These are phyloP conservation scores for Euwallacea similis DNA, from an alignment of 1,140 invertebrate genomes.

Conservation along the genomic window DNA sequence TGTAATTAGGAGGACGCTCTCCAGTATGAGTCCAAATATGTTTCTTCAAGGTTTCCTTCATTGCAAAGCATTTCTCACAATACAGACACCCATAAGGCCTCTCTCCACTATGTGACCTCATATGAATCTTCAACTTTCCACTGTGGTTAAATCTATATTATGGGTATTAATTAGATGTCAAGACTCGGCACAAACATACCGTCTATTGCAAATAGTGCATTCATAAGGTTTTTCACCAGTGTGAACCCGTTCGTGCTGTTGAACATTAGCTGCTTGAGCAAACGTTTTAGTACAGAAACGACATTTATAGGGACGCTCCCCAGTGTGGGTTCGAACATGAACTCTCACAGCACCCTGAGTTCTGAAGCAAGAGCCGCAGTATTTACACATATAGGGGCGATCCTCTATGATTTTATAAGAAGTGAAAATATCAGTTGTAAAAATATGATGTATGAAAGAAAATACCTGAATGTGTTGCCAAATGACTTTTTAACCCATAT, in stretches of 20 bases:
- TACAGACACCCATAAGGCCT: slow-evolving; percentile 47
- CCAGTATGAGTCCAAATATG: slow-evolving; percentile 47
- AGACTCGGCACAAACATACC: background rate
- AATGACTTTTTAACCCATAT: slow-evolving; percentile 65
- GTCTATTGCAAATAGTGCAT: slow-evolving; percentile 55
- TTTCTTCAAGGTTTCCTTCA: slow-evolving; percentile 65
- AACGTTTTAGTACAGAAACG: slow-evolving; percentile 46
- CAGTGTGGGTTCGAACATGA: slow-evolving; percentile 46
- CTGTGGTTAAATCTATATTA: slow-evolving; percentile 53
- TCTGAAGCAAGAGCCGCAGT: slow-evolving; percentile 50
- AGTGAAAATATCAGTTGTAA: background rate
- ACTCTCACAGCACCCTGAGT: slow-evolving; percentile 43
- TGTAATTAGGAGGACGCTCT: slow-evolving; percentile 25
- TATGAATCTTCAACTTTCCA: slow-evolving; percentile 49
- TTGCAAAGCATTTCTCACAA: slow-evolving; percentile 64
- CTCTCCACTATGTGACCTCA: slow-evolving; percentile 54
- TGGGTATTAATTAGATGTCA: background rate
- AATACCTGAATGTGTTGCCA: slow-evolving; percentile 49
- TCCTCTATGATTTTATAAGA: slow-evolving; percentile 41
- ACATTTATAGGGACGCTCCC: slow-evolving; percentile 59
- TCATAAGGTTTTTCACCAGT: slow-evolving; percentile 58
- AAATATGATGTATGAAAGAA: background rate
- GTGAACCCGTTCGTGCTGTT: slow-evolving; percentile 56
- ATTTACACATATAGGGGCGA: slow-evolving; percentile 52
- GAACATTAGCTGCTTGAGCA: slow-evolving; percentile 50